Evolutionary conservation across 2,888 invertebrate species (phyloP), one percentile per base, ranked within the genome.

Genomic region (Serrognathus titanus): DNA sequence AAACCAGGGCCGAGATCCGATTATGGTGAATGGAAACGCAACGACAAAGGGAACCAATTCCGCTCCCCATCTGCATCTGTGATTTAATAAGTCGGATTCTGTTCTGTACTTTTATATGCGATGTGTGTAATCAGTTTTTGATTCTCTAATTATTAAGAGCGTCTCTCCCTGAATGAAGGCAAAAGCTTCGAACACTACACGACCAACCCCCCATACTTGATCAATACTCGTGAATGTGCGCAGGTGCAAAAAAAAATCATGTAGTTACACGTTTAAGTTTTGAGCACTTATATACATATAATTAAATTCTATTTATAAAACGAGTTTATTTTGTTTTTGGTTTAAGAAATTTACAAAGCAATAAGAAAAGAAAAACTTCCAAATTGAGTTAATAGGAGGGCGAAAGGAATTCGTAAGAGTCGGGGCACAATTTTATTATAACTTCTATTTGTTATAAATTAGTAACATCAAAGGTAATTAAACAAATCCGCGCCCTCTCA

Each of bases 21-120:
- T 72, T 71, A 70, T 66, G 61, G 59, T 63, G 62, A 62, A 67
- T 64, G 66, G 69, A 67, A 68, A 60, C 66, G 60, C 64, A 68
- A 63, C 67, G 66, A 70, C 70, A 70, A 70, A 69, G 66, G 66
- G 65, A 68, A 64, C 63, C 63, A 68, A 67, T 66, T 63, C 62
- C 64, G 46, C 62, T 63, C 69, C 69, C 69, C 68, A 67, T 71
- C 68, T 67, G 68, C 69, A 71, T 71, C 66, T 64, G 67, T 57
- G 59, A 59, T 62, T 62, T 62, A 53, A 61, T 61, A 61, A 61
- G 56, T 56, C 35, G 43, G 53, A 54, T 58, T 51, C 57, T 47
- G 51, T 56, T 45, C 56, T 31, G 52, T 47, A 51, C 53, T 51
- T 51, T 38, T 49, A 37, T 55, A 48, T 45, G 38, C 24, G 24